These are phyloP conservation scores for Noturus placidus DNA, from an alignment of 2,113 vertebrate species.

Conservation along the genomic window DNA sequence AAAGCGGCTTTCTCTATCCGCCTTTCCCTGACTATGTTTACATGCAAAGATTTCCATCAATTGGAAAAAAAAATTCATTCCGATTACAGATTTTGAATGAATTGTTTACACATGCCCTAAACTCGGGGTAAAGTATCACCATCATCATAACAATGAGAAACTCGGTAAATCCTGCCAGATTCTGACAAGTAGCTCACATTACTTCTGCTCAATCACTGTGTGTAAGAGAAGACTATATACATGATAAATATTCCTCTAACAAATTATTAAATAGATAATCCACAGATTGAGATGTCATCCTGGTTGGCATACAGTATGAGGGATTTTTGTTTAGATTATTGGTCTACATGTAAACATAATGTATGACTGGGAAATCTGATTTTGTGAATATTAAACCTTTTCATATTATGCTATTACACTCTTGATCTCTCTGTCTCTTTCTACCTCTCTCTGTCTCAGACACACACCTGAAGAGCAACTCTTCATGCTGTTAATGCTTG, in stretches of 20 bases:
- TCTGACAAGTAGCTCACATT: not conserved
- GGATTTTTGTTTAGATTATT: not conserved
- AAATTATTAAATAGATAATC: not conserved
- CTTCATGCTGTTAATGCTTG: not conserved
- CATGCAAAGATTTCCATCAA: not conserved
- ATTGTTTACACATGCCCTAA: conserved; percentile 17
- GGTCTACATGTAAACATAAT: not conserved
- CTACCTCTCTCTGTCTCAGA: not conserved
- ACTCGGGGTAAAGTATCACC: not conserved
- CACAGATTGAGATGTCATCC: not conserved
- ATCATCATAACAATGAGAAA: conserved; percentile 6
- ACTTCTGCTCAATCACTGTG: not conserved
- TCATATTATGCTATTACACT: not conserved
- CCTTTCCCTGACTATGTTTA: not conserved
- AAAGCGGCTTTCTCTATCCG: not conserved
- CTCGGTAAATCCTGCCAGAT: not conserved
- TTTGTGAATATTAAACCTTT: not conserved
- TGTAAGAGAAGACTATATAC: not conserved
- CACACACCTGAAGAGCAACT: conserved; percentile 13
- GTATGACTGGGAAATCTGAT: not conserved
- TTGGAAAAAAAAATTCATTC: conserved; percentile 2
- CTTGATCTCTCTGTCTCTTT: conserved; percentile 8
- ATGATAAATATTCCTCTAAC: not conserved
- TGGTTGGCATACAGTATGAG: not conserved
- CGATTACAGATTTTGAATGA: not conserved